A percentile compares a stretch with the other conserved stretches of the same genome.
These are phyloP conservation scores for Gasterosteus aculeatus DNA, from an alignment of 2,113 vertebrate species.

Conservation along the genomic window DNA sequence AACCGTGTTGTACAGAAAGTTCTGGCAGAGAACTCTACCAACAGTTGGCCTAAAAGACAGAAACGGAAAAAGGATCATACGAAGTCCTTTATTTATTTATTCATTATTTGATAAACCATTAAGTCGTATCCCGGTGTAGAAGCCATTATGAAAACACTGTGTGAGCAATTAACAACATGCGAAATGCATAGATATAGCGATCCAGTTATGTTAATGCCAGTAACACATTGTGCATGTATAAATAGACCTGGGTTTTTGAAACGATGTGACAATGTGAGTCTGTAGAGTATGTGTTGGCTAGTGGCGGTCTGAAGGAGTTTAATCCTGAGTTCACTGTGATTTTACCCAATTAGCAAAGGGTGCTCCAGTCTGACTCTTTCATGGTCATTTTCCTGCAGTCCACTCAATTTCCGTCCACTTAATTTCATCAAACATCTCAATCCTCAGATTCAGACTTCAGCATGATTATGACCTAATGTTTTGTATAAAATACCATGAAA, in stretches of 20 bases:
- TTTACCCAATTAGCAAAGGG: conserved; percentile 26
- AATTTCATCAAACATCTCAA: no score
- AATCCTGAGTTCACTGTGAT: conserved; percentile 26
- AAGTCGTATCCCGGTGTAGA: conserved; percentile 28
- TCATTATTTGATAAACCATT: conserved; percentile 58
- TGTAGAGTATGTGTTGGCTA: conserved; percentile 26
- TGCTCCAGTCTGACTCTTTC: conserved; percentile 8
- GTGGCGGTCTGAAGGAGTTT: neutral
- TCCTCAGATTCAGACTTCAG: conserved; percentile 85
- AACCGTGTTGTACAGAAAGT: conserved; percentile 71
- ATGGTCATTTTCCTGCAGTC: neutral
- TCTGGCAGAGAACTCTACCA: conserved; percentile 62
- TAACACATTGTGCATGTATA: conserved; percentile 64
- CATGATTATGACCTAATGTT: conserved; percentile 94
- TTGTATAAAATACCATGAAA: conserved; percentile 74
- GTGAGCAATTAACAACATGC: conserved; percentile 56
- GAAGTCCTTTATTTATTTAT: conserved; percentile 40
- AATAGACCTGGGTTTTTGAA: conserved; percentile 42
- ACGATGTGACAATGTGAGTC: conserved; percentile 57
- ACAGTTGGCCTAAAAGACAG: conserved; percentile 40
- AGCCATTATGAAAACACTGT: conserved; percentile 50
- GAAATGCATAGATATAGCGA: conserved; percentile 63
- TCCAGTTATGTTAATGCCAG: conserved; percentile 56
- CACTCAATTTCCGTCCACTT: no score
- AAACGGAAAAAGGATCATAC: conserved; percentile 45